These are phyloP conservation scores for Gallinago solitaria DNA, from an alignment of 2,797 vertebrate genomes.

Conservation along the genomic window DNA sequence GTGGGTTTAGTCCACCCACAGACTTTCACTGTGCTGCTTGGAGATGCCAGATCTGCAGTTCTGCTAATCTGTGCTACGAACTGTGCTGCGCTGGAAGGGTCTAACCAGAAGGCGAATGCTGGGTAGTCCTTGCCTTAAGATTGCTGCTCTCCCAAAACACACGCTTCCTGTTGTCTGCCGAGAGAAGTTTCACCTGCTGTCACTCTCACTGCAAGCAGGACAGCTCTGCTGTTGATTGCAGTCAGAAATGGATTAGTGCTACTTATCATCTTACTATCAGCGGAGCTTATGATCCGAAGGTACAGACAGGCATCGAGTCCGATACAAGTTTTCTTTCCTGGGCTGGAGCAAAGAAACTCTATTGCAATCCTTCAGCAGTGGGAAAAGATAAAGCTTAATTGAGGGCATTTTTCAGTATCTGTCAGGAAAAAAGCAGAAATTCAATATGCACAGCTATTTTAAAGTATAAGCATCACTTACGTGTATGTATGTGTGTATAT, in stretches of 20 bases:
- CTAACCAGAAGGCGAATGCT: neutral
- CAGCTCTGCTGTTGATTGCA: neutral
- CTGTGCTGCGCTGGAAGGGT: rapidly evolving
- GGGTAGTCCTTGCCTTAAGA: neutral
- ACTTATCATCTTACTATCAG: neutral
- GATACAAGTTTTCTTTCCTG: neutral
- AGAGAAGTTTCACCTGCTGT: neutral
- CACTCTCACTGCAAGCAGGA: neutral
- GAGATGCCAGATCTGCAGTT: neutral
- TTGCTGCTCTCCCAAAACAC: slow-evolving; percentile 2
- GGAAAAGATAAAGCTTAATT: neutral
- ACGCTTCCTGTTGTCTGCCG: neutral
- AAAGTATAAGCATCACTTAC: neutral
- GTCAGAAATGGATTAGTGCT: neutral
- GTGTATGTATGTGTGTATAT: rapidly evolving
- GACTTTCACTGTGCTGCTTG: neutral
- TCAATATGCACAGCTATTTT: neutral
- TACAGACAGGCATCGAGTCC: neutral
- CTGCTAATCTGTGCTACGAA: neutral
- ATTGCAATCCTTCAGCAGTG: neutral
- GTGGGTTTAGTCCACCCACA: slow-evolving; percentile 18
- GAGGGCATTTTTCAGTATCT: neutral
- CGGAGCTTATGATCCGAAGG: neutral
- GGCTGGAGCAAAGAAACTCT: neutral
- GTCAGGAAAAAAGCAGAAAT: neutral